Percentiles rank a stretch among this genome's conserved stretches.
phyloP scores from a whole-genome alignment of 2,797 vertebrate species.

The Lagorchestes hirsutus region DNA sequence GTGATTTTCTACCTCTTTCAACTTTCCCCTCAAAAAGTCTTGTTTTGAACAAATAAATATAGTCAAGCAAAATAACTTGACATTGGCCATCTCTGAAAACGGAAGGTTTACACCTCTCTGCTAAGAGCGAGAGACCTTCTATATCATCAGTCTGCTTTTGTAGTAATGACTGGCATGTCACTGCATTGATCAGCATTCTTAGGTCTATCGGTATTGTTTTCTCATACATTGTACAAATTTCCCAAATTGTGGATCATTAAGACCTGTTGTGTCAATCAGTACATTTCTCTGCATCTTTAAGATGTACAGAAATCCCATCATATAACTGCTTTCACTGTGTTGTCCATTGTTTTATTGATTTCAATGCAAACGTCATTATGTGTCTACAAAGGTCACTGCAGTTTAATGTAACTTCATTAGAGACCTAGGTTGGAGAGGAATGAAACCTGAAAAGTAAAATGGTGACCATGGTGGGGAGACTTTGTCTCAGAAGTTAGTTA shows the following conservation, averaged over 20 bases:
- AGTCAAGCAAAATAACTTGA: background rate
- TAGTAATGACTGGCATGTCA: background rate
- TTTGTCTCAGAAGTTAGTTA: background rate
- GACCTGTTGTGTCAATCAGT: background rate
- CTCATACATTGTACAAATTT: background rate
- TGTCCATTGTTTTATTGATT: background rate
- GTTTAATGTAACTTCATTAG: background rate
- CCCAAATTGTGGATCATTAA: background rate
- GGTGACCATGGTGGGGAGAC: background rate
- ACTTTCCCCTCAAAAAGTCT: background rate
- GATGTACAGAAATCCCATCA: background rate
- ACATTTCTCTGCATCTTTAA: background rate
- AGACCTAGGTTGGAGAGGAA: background rate
- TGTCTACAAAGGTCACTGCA: background rate
- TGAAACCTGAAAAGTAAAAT: background rate
- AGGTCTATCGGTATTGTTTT: background rate
- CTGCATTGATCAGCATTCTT: background rate
- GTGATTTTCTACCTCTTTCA: background rate
- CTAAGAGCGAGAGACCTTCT: background rate
- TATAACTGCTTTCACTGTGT: background rate
- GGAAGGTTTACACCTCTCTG: background rate
- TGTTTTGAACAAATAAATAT: background rate
- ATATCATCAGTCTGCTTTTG: background rate
- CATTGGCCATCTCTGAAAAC: background rate
- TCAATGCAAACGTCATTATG: background rate